Base-by-base conservation (phyloP, 2,888 invertebrate genomes). In the Pseudanteris insignis region DNA sequence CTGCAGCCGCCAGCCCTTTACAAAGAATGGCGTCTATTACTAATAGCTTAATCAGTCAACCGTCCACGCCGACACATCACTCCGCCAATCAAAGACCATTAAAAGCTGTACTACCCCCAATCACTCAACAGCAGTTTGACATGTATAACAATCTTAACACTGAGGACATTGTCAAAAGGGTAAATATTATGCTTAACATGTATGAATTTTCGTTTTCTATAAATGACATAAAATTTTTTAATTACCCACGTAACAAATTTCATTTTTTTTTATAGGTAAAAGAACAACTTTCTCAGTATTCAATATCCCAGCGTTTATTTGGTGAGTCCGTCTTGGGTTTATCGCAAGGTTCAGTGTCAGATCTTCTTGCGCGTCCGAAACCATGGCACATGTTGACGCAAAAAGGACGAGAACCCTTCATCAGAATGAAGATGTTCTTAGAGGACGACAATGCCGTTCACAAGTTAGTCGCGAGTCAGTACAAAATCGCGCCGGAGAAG, bases 321-420 rank as follows among this genome's bases (percentile, higher is more conserved):
- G 99, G 99, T 5, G 99, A 99, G 81, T 94, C 93, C 1, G 97
- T 99, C n/a, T 84, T 99, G 55, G 96, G 96, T 1, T 81, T 96
- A 43, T 95, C 95, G 1, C 96, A 96, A 80, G 99, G 99, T 25
- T 96, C 96, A 2, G 99, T 99, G 0, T 97, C 96, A 34, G 99
- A 99, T 81, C 85, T 99, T 29, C 83, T 99, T 64, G 98, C 98
- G 13, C 83, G 99, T 41, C 99, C 99, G 24, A 99, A 99, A 79
- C 96, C 97, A 0, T 99, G 98, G 99, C 94, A 96, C 78, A 96
- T 97, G 96, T 85, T 99, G 38, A 99, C 99, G 8, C 94, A 94
- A 76, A 96, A 96, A 80, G 96, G 96, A 1, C 86, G 96, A 14
- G 96, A 97, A 76, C 97, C 96, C 0, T 97, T 96, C 82, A 96